Evolutionary conservation across 2,113 vertebrate species (phyloP).

Genomic region (Nothoprocta perdicaria): DNA sequence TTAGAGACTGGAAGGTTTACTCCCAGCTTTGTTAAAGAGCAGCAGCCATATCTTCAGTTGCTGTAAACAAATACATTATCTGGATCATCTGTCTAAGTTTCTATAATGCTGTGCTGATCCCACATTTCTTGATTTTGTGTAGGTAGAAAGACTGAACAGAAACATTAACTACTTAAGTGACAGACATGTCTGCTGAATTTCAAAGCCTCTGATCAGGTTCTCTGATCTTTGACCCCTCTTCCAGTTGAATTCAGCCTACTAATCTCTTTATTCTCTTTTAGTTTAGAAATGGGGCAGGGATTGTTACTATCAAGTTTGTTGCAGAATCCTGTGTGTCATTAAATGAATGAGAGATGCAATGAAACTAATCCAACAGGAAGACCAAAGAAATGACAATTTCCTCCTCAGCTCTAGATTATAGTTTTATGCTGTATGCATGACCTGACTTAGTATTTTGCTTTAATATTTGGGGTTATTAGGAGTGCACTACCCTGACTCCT

Average conservation of each 20-base stretch:
- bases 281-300: background rate
- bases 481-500: background rate
- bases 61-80: background rate
- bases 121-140: background rate
- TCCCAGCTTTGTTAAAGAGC: background rate
- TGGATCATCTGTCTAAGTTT: background rate
- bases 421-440: background rate
- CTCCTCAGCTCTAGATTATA: background rate
- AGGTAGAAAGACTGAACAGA: background rate
- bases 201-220: background rate
- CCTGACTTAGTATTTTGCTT: background rate
- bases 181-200: background rate
- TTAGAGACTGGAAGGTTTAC: background rate
- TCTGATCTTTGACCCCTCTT: background rate
- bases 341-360: background rate
- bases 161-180: background rate
- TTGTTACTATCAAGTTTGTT: background rate
- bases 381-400: background rate
- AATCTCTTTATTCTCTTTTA: background rate
- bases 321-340: background rate
- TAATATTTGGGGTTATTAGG: background rate
- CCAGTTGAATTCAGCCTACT: background rate
- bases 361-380: background rate
- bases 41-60: background rate
- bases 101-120: background rate